Base-by-base conservation (phyloP, 37 sponge, comb jelly and placozoan genomes). In the Eunapius fragilis region DNA sequence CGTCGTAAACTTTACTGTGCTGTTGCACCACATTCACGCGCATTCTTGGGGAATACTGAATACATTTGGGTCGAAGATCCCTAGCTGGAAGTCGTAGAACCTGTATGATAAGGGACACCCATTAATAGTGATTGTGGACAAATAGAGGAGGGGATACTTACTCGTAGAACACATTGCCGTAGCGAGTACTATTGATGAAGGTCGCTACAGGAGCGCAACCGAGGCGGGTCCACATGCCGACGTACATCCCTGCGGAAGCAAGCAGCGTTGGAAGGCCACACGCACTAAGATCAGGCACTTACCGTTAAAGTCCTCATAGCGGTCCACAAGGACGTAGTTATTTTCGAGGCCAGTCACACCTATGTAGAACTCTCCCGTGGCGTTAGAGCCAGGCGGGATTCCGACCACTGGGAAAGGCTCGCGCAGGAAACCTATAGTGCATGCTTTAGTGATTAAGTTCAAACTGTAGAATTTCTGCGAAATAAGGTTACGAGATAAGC, bases 31-130 rank as follows among this genome's bases (percentile, higher is more conserved):
- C 1, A 68, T 36, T 78, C 25, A 70, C 69, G 41, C 76, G 78
- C 92, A 92, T 9, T 79, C 76, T 0, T 33, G 0, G 0, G 92
- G 92, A 30, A 86, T 89, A 23, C 80, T 47, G 71, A 92, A 92
- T 28, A 58, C 77, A 34, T 80, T 50, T 17, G 92, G 89, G 49
- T 88, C 89, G 30, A 32, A 31, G 77, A 69, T 32, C 32, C 86
- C 89, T 19, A 69, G 72, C 23, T 37, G 45, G 26, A 92, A 81
- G 77, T 92, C 92, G 81, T 73, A 92, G 82, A 83, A 92, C 27
- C 92, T 92, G 36, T 27, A 50, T 13, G 2, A 26, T 69, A 25
- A 23, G 31, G 33, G 33, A 4, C 37, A 10, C n/a, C 24, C 12
- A 19, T 58, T 67, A 75, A 32, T 17, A 45, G 2, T 58, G 25